Evolutionary conservation across 2,797 vertebrate species (phyloP).

Genomic region (Eulemur mongoz): DNA sequence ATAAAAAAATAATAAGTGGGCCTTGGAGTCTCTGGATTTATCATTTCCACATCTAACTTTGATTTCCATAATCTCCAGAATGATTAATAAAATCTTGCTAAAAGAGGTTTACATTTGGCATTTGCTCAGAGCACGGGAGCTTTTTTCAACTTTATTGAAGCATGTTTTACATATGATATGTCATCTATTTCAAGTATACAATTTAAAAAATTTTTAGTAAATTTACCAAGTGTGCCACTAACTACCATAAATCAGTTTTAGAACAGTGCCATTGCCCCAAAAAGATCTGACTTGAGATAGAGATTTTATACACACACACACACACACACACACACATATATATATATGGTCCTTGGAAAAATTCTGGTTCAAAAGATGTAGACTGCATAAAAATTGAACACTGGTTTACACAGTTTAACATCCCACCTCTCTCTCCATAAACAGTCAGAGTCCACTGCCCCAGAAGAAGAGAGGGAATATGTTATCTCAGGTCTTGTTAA

Average conservation of each 20-base stretch:
- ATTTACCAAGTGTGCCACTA: not conserved
- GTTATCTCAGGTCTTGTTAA: not conserved
- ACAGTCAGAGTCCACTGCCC: not conserved
- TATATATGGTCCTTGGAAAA: not conserved
- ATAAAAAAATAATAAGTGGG: not conserved
- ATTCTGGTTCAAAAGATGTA: not conserved
- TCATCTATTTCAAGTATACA: not conserved
- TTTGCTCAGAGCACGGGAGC: not conserved
- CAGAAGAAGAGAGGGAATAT: not conserved
- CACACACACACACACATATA: not conserved
- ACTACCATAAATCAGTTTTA: not conserved
- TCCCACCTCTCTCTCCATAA: not conserved
- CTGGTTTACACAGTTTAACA: not conserved
- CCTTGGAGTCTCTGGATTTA: not conserved
- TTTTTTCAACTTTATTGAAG: not conserved
- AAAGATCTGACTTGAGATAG: not conserved
- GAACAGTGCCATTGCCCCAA: not conserved
- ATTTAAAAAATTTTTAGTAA: not conserved
- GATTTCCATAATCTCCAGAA: not conserved
- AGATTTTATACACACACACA: not conserved
- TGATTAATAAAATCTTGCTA: not conserved
- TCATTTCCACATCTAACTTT: not conserved
- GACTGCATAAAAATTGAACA: not conserved
- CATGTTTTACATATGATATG: not conserved
- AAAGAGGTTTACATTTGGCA: not conserved